Base-by-base conservation (phyloP, 92 coral and sea anemone species). In the Nematostella vectensis region DNA sequence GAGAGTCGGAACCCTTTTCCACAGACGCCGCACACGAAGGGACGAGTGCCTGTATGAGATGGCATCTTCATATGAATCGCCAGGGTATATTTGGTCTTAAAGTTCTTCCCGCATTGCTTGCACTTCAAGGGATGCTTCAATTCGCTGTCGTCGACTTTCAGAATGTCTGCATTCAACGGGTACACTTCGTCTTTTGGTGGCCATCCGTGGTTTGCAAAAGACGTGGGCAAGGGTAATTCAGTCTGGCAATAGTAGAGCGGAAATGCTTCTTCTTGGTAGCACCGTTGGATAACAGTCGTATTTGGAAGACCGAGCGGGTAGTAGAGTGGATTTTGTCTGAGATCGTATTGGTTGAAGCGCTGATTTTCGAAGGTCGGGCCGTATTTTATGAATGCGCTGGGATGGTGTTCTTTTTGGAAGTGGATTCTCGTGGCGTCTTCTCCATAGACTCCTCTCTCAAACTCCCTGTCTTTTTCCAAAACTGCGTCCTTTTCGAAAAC, bases 41-140 rank as follows among this genome's bases (percentile, higher is more conserved):
- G 95, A 18, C 88, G 69, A 1, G 95, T 81, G n/a, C 60, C 57
- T 13, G 95, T 85, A 37, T 85, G 95, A 62, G 75, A 74, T 23
- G 95, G 95, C 95, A 85, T 85, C 58, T 72, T 80, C 2, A 85
- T 78, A 48, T 85, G 95, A 58, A 85, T 85, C 0, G 95, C 95
- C 9, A 80, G 26, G 27, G 95, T 85, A 73, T 85, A 85, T 59
- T 80, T 85, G 44, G 95, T 85, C 47, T 85, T 85, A 58, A 85
- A 85, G 31, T 74, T 67, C 53, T 85, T 85, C 20, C 83, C 95
- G 31, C 95, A 85, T 45, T 85, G 95, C 43, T 85, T 67, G 62
- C 95, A 85, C 36, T 65, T 63, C 21, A 70, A 67, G 1, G 88
- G 95, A 16, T 80, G 71, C 47, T 56, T 63, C 8, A 31, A 70